phyloP scores from a whole-genome alignment of 2,113 vertebrate species.

The Anolis carolinensis region DNA sequence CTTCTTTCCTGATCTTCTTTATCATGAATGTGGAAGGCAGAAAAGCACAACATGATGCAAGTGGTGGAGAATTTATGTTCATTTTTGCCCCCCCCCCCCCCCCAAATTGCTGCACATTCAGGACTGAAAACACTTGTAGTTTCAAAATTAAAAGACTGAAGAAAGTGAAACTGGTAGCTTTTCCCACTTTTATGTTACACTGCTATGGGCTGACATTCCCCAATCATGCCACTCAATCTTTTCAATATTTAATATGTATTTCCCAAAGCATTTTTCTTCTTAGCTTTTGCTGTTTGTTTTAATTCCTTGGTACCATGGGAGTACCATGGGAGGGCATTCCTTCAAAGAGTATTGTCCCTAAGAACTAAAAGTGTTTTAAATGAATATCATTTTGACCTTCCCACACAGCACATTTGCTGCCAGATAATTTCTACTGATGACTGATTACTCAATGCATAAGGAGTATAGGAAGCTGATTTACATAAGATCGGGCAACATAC shows the following conservation, averaged over 20 bases:
- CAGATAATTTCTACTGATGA: slow-evolving; percentile 60
- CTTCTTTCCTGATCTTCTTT: too few species aligned
- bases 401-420: slow-evolving; percentile 46
- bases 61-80: too few species aligned
- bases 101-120: too few species aligned
- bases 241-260: neutral
- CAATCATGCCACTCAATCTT: neutral
- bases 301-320: neutral
- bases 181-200: neutral
- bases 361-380: slow-evolving; percentile 20
- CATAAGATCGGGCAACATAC: neutral
- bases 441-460: neutral
- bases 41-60: too few species aligned
- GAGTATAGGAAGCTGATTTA: neutral
- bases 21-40: too few species aligned
- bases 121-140: too few species aligned
- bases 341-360: neutral
- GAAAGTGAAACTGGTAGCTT: too few species aligned
- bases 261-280: neutral
- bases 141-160: too few species aligned
- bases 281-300: neutral
- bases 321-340: neutral
- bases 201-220: neutral
- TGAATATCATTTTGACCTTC: slow-evolving; percentile 12
- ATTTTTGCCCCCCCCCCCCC: too few species aligned